Conservation (phyloP, 2,888 invertebrate genomes). For the Deilephila porcellus region DNA sequence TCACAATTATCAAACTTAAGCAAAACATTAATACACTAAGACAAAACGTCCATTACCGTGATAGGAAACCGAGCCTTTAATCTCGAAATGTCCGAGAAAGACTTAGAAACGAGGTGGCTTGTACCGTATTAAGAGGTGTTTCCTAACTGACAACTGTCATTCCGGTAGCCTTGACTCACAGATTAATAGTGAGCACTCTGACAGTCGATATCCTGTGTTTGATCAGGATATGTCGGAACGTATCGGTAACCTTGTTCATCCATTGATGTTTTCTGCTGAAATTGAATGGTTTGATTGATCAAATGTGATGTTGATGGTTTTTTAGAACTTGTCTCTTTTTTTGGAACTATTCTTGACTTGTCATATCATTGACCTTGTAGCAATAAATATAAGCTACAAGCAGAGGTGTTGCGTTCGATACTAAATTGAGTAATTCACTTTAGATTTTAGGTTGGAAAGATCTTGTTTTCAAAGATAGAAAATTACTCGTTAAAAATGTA, state of each 20-base stretch:
- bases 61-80: constrained; percentile 7
- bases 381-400: no score
- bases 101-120: constrained; percentile 4
- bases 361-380: no score
- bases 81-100: constrained; percentile 1
- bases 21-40: background rate
- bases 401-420: no score
- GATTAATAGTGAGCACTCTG: constrained; percentile 21
- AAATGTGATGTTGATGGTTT: background rate
- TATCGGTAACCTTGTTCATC: constrained; percentile 17
- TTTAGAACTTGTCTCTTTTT: background rate
- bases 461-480: no score
- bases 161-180: constrained; percentile 21
- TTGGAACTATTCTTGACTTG: background rate
- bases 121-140: constrained; percentile 21
- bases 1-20: background rate
- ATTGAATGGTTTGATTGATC: constrained; percentile 13
- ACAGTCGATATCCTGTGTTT: constrained; percentile 29
- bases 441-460: no score
- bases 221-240: constrained; percentile 26
- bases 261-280: constrained; percentile 1
- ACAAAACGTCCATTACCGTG: constrained; percentile 11
- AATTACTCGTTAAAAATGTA: no score
- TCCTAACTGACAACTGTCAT: constrained; percentile 19
- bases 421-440: no score